Percentiles rank a stretch among this genome's conserved stretches.
These are phyloP conservation scores for Leucoraja ocellata DNA, from an alignment of 2,797 vertebrate genomes.

Conservation along the genomic window DNA sequence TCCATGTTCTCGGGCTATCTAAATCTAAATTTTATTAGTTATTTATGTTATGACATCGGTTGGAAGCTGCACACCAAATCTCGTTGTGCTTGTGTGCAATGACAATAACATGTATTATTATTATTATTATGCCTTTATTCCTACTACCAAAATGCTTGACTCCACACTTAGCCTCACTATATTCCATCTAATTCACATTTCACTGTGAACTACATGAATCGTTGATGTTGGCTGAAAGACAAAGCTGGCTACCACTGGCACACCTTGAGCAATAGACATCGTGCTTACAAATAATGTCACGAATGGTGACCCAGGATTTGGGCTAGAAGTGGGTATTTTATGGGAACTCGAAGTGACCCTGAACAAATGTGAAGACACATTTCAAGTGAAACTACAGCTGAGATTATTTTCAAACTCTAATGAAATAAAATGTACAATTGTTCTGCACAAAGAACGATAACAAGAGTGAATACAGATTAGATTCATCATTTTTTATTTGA, in stretches of 20 bases:
- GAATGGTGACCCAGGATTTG: not conserved
- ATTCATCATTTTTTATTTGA: not conserved
- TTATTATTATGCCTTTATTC: too few relatives aligned
- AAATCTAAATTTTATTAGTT: too few relatives aligned
- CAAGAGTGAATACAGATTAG: not conserved
- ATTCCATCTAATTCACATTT: too few relatives aligned
- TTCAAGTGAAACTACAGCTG: not conserved
- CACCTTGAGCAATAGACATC: not conserved
- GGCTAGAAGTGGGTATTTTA: not conserved
- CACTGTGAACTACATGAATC: not conserved
- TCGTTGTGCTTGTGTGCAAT: too few relatives aligned
- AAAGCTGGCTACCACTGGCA: not conserved
- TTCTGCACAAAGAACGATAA: not conserved
- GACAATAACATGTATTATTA: too few relatives aligned
- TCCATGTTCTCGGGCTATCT: too few relatives aligned
- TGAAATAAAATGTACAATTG: not conserved
- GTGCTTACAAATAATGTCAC: not conserved
- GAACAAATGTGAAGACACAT: not conserved
- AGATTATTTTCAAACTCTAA: not conserved
- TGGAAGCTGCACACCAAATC: too few relatives aligned
- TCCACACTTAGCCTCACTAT: too few relatives aligned
- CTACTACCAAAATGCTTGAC: too few relatives aligned
- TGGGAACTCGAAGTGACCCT: not conserved
- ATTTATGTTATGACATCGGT: too few relatives aligned
- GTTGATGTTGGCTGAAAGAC: not conserved